phyloP scores from a whole-genome alignment of 2,797 vertebrate species.

The Artibeus jamaicensis region DNA sequence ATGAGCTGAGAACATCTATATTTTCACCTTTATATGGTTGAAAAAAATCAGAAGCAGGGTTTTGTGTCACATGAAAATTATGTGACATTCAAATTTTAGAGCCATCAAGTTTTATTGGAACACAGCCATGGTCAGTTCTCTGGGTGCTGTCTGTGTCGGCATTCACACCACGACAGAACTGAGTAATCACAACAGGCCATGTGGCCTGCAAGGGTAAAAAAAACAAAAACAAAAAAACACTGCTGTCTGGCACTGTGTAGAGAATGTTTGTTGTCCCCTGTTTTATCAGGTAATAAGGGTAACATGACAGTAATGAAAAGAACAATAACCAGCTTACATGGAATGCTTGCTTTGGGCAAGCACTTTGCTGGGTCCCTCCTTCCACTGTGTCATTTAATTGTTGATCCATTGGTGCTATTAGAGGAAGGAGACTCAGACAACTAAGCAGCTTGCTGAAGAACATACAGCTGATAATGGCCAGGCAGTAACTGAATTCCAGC shows the following conservation, averaged over 20 bases:
- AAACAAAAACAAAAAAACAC: background rate
- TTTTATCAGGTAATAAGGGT: background rate
- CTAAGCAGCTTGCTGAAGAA: background rate
- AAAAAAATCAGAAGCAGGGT: background rate
- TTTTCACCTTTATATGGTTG: background rate
- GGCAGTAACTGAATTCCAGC: background rate
- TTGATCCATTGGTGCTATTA: background rate
- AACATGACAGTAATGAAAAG: background rate
- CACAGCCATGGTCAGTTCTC: too few species aligned
- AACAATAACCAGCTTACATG: background rate
- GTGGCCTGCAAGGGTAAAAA: background rate
- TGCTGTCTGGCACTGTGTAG: background rate
- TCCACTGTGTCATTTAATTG: background rate
- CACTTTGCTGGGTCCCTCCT: background rate
- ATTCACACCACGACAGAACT: background rate
- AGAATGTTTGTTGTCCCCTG: background rate
- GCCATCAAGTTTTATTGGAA: background rate
- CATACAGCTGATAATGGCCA: background rate
- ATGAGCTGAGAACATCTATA: background rate
- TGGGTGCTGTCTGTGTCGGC: background rate
- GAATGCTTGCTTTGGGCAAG: background rate
- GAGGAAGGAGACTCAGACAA: background rate
- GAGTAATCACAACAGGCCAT: background rate
- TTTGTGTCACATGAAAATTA: background rate
- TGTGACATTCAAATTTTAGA: background rate